Percentiles rank a stretch among this genome's conserved stretches.
phyloP scores from a whole-genome alignment of 2,113 vertebrate species.

The Ptilonorhynchus violaceus region DNA sequence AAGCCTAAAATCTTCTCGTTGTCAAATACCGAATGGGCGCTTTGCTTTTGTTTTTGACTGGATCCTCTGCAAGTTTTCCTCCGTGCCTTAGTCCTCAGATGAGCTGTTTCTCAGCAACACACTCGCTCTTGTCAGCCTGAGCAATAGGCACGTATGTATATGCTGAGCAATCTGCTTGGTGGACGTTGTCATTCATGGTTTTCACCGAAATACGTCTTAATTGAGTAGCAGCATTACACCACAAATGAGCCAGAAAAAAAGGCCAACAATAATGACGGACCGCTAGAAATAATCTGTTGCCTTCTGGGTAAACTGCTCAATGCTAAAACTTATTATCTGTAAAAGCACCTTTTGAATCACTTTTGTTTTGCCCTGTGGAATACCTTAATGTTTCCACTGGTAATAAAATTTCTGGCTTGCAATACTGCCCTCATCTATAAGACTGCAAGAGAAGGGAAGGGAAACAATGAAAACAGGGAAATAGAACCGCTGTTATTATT shows the following conservation, averaged over 20 bases:
- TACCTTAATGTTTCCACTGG: conserved; percentile 65
- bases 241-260: conserved; percentile 50
- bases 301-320: conserved; percentile 45
- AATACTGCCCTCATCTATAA: conserved; percentile 31
- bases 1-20: not conserved
- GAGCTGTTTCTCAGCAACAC: not conserved
- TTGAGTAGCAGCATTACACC: conserved; percentile 29
- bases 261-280: conserved; percentile 37
- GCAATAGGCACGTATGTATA: not conserved
- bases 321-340: conserved; percentile 61
- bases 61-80: not conserved
- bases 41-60: not conserved
- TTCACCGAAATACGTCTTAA: conserved; percentile 31
- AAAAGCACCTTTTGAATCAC: conserved; percentile 71
- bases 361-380: conserved; percentile 68
- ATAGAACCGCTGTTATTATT: conserved; percentile 14
- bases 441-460: conserved; percentile 5
- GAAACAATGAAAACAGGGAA: conserved; percentile 1
- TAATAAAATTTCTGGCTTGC: conserved; percentile 64
- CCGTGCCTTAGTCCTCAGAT: not conserved
- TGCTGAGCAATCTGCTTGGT: not conserved
- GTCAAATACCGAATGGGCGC: accelerated
- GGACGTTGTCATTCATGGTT: conserved; percentile 6
- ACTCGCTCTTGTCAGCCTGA: not conserved
- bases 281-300: conserved; percentile 44